Evolutionary conservation across 1,140 invertebrate genomes (phyloP).

Genomic region (Papilio polyxenes): DNA sequence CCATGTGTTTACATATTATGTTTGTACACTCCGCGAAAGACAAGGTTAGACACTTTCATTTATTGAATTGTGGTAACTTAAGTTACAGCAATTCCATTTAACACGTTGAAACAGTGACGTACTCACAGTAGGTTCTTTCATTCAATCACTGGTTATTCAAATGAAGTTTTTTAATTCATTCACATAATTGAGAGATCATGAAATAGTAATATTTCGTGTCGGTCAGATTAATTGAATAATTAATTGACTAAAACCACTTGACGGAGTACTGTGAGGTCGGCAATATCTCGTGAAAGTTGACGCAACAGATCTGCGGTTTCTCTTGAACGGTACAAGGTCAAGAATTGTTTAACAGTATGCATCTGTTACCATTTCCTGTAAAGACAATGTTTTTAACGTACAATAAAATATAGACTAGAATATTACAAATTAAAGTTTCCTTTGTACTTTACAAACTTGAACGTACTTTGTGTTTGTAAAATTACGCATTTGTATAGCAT

Average conservation of each 20-base stretch:
- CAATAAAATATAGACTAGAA: not conserved
- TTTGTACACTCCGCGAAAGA: not conserved
- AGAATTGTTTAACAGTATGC: not conserved
- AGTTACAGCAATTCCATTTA: not conserved
- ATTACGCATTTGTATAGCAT: no score
- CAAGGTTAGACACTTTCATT: slow-evolving; percentile 2
- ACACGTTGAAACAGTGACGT: no score
- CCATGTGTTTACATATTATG: not conserved
- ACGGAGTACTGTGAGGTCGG: not conserved
- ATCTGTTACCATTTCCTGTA: not conserved
- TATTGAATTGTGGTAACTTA: not conserved
- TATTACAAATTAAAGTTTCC: no score
- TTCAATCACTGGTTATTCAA: no score
- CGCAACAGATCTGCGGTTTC: slow-evolving; percentile 8
- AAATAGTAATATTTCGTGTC: not conserved
- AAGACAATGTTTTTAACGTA: not conserved
- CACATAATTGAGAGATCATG: not conserved
- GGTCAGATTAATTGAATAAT: no score
- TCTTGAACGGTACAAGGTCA: not conserved
- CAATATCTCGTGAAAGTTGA: not conserved
- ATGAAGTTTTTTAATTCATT: no score
- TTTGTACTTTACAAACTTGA: no score
- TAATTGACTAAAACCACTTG: no score
- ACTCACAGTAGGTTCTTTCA: no score
- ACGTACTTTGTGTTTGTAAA: no score